phyloP scores from a whole-genome alignment of 2,113 vertebrate species.

The Apodemus speciosus region DNA sequence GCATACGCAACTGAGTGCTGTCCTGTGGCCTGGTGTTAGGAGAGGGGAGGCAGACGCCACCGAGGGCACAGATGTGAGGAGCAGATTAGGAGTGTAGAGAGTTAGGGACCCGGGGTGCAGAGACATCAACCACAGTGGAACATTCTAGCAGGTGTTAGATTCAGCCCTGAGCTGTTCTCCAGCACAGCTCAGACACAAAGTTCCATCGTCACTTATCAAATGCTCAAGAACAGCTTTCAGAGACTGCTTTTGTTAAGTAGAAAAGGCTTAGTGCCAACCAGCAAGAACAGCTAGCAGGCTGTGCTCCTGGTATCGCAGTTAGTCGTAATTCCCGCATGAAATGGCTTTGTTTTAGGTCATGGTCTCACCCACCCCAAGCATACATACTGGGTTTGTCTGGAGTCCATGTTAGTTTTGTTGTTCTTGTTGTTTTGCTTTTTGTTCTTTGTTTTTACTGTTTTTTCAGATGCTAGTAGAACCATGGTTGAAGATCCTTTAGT shows the following conservation, averaged over 20 bases:
- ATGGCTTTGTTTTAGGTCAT: neutral
- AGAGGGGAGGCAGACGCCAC: neutral
- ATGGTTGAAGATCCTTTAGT: neutral
- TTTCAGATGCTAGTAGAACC: neutral
- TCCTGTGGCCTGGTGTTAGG: neutral
- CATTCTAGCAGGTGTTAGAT: neutral
- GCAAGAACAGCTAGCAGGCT: neutral
- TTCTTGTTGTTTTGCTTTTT: too few relatives aligned
- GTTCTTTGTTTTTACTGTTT: too few relatives aligned
- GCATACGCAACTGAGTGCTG: too few relatives aligned
- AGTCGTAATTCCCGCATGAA: neutral
- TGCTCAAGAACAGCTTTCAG: neutral
- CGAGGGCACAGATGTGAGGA: neutral
- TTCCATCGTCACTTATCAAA: neutral
- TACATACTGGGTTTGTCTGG: neutral
- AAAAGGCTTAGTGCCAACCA: neutral
- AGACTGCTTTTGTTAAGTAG: constrained; percentile 42
- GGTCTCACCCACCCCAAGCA: neutral
- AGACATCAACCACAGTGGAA: neutral
- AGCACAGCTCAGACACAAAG: neutral
- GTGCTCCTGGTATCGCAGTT: neutral
- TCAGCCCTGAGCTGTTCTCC: neutral
- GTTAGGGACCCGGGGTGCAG: neutral
- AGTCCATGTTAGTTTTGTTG: neutral
- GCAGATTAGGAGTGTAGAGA: rapidly evolving